Percentiles rank a stretch among this genome's conserved stretches.
These are phyloP conservation scores for Periphyllus acericola DNA, from an alignment of 2,888 invertebrate genomes.

Conservation along the genomic window DNA sequence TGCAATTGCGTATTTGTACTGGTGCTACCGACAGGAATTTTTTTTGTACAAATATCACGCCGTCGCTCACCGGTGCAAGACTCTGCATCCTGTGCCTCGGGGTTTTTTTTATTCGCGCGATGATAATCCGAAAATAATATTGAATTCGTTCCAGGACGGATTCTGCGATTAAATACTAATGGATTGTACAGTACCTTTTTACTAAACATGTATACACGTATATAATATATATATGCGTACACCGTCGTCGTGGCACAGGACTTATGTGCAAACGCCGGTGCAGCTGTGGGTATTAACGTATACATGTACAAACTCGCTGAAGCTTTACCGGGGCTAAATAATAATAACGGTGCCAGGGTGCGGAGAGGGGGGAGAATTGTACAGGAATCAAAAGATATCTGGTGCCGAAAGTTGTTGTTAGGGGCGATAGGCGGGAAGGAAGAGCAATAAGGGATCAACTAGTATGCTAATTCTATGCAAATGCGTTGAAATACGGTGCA, in stretches of 20 bases:
- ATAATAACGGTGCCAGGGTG: neutral
- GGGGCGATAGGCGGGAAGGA: constrained; percentile 45
- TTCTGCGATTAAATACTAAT: neutral
- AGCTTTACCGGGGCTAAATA: constrained; percentile 41
- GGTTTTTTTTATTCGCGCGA: neutral
- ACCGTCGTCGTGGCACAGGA: neutral
- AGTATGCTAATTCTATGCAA: constrained; percentile 65
- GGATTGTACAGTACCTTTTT: neutral
- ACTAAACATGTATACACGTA: neutral
- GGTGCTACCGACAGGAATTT: no score
- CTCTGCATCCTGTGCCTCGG: neutral
- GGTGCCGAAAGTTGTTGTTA: constrained; percentile 61
- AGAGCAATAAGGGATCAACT: constrained; percentile 64
- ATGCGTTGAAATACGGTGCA: constrained; percentile 59
- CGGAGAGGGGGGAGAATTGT: neutral
- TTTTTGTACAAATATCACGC: neutral
- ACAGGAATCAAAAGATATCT: constrained; percentile 59
- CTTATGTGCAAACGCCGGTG: neutral
- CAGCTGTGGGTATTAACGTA: constrained; percentile 28
- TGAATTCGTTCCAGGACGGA: neutral
- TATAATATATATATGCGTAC: neutral
- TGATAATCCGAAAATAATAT: neutral
- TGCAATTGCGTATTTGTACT: neutral
- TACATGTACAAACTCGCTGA: constrained; percentile 1
- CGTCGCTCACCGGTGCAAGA: neutral